Evolutionary conservation across 2,113 vertebrate genomes (phyloP), one percentile per base, ranked within the genome.

Genomic region (Macquaria ambigua): DNA sequence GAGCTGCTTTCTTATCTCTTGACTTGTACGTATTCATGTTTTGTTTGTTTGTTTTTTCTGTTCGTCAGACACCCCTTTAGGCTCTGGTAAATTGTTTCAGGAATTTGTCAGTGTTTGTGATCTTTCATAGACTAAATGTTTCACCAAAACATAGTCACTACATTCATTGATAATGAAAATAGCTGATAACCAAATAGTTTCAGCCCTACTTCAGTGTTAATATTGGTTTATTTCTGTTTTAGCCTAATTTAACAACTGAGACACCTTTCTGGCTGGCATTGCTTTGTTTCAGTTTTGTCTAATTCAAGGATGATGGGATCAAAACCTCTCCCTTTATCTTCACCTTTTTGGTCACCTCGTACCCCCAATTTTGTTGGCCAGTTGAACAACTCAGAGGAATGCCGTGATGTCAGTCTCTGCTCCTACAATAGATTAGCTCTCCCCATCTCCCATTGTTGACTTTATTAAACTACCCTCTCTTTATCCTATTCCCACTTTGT

Each of bases 231-330:
- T 39, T 61, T 75, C 52, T 56, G n/a, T 39, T 28, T 37, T 12
- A 15, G 21, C 39, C 34, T 63, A 56, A 55, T 74, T 88, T 20
- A 23, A 31, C 48, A 34, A 21, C 8, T 56, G 10, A 58, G 28
- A 43, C 75, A 46, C 6, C 8, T 62, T 10, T 50, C 76, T 56
- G 39, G 21, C 43, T 31, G 39, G 10, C 50, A 31, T n/a, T 5
- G 48, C 43, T 67, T 5, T 79, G 68, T 79, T 58, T 77, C 16
- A 61, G 75, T 75, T 79, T 79, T 34, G 9, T 77, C 50, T 74
- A 20, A 78, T 37, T 55, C 37, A 21, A 67, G 14, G 7, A 76
- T 80, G 31, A 70, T 73, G 71, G 23, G 58, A 74, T 23, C 11
- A 46, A 62, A 80, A 84, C 46, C 8, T 52, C 7, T 52, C 15